Conservation (phyloP, 2,888 invertebrate genomes). For the Platycheirus albimanus region DNA sequence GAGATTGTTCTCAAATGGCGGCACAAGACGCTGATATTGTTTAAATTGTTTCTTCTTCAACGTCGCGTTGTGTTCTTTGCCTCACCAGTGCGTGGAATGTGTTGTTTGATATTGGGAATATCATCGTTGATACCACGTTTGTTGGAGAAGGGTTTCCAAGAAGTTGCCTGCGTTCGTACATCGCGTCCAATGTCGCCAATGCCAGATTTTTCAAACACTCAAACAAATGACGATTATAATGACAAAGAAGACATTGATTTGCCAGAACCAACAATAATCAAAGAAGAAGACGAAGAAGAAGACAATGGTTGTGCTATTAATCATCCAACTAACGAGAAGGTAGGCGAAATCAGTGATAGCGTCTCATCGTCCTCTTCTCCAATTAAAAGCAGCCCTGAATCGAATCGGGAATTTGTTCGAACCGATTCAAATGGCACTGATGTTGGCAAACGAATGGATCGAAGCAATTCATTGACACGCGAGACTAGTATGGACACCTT, state of each 20-base stretch:
- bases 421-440: slow-evolving; percentile 78
- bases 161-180: slow-evolving; percentile 91
- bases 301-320: slow-evolving; percentile 57
- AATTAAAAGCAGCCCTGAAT: slow-evolving; percentile 74
- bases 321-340: slow-evolving; percentile 58
- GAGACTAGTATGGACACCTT: slow-evolving; percentile 88
- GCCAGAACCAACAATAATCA: slow-evolving; percentile 19
- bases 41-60: slow-evolving; percentile 95
- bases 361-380: slow-evolving; percentile 63
- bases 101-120: slow-evolving; percentile 92
- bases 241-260: slow-evolving; percentile 1
- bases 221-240: slow-evolving; percentile 43
- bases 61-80: slow-evolving; percentile 95
- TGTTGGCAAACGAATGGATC: slow-evolving; percentile 77
- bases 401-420: slow-evolving; percentile 79
- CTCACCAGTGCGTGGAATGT: slow-evolving; percentile 95
- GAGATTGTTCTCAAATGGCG: slow-evolving; percentile 86
- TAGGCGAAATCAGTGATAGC: slow-evolving; percentile 54
- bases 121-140: slow-evolving; percentile 95
- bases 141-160: slow-evolving; percentile 91
- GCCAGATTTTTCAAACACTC: slow-evolving; percentile 85
- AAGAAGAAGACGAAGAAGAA: too few relatives aligned
- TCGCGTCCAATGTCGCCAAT: slow-evolving; percentile 89
- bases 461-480: slow-evolving; percentile 85
- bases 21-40: slow-evolving; percentile 95